Percentiles rank a stretch among this genome's conserved stretches.
These are phyloP conservation scores for Synanthedon formicaeformis DNA, from an alignment of 2,888 invertebrate genomes.

Conservation along the genomic window DNA sequence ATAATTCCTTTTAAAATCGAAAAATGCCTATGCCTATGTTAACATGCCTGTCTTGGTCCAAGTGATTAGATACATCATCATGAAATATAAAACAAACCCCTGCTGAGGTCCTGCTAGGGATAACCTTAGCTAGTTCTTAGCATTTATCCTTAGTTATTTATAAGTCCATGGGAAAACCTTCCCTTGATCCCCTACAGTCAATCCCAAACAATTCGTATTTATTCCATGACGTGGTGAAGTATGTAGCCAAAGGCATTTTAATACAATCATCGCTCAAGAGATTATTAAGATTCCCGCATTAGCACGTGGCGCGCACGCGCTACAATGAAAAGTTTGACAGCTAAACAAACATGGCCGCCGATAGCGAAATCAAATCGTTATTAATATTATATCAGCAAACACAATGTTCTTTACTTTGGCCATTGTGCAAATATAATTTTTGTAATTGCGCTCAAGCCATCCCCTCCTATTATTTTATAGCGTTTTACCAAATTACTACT, in stretches of 20 bases:
- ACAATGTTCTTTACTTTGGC: slow-evolving; percentile 41
- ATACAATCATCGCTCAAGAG: slow-evolving; percentile 34
- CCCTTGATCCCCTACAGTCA: slow-evolving; percentile 5
- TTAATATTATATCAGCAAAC: slow-evolving; percentile 57
- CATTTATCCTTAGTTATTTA: too few relatives aligned
- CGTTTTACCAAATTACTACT: slow-evolving; percentile 16
- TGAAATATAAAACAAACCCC: too few relatives aligned
- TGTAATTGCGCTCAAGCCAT: slow-evolving; percentile 44
- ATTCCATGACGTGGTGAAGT: neutral
- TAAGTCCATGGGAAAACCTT: too few relatives aligned
- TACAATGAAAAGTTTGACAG: slow-evolving; percentile 43
- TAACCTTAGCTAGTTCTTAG: too few relatives aligned
- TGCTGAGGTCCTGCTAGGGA: too few relatives aligned
- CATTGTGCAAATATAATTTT: slow-evolving; percentile 57
- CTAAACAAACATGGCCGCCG: slow-evolving; percentile 59
- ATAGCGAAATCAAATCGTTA: slow-evolving; percentile 59
- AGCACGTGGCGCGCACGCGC: slow-evolving; percentile 50
- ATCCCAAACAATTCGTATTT: slow-evolving; percentile 21
- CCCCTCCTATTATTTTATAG: slow-evolving; percentile 32
- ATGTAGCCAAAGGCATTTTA: slow-evolving; percentile 27
- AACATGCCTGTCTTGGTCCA: too few relatives aligned
- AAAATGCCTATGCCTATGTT: too few relatives aligned
- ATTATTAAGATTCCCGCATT: slow-evolving; percentile 43
- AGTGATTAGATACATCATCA: too few relatives aligned
- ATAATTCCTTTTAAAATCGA: too few relatives aligned